Evolutionary conservation across 2,797 vertebrate species (phyloP), one percentile per base, ranked within the genome.

Genomic region (Acipenser transmontanus): DNA sequence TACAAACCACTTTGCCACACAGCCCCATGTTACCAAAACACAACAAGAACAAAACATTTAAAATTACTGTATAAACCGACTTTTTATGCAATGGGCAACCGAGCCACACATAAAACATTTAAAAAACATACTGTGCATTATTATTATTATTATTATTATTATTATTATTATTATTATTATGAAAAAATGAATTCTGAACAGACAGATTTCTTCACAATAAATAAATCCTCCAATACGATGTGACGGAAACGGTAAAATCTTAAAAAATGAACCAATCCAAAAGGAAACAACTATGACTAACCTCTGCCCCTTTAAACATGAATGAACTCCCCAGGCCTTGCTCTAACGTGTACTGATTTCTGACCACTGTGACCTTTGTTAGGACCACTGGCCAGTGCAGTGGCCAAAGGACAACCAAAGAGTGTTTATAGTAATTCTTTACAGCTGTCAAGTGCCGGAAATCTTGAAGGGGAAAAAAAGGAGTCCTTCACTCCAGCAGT

Each of bases 361-460:
- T 79, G 71, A 80, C 85, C 84, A 86, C 77, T 76, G 11, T 82
- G 88, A 89, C 89, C 89, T 85, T 84, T 80, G 78, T 83, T 84
- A 82, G 85, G 84, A 87, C 85, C 81, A 86, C 81, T 83, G 80
- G 81, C 71, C 65, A 76, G 88, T 81, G 79, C 79, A 87, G 73
- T 88, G 86, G 88, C 90, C 87, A 84, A 88, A 68, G 89, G 88
- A 88, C 91, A 91, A 80, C 82, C 76, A 86, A 86, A 86, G 81
- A 84, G 85, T 77, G 77, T 77, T 84, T 77, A 69, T 77, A 77
- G 82, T 93, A 93, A 93, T 93, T 91, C 87, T 87, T 92, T 89
- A 78, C 92, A 93, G 92, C 91, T 92, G 91, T 83, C 88, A 86
- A 81, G 83, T 88, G 84, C 84, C 85, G 85, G 90, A 91, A 90